Evolutionary conservation across 2,113 vertebrate genomes (phyloP), one percentile per base, ranked within the genome.

Genomic region (Pseudorasbora parva): DNA sequence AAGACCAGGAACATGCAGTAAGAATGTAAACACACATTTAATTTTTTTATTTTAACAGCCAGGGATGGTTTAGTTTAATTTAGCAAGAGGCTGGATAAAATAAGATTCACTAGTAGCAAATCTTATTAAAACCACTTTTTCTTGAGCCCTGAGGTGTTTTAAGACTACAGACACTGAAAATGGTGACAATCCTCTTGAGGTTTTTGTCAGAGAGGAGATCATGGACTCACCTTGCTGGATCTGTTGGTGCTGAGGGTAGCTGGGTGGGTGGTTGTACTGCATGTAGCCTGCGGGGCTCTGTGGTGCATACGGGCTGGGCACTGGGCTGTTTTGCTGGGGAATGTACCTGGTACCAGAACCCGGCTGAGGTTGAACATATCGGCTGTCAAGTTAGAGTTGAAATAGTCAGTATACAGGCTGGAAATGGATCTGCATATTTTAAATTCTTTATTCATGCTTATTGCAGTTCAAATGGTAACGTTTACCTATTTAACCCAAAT

Each of bases 261-360:
- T 97, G 88, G 96, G 96, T 89, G 97, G 95, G 87, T 97, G 95
- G 88, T 95, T 95, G 93, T 98, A 99, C 92, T 96, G 96, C 94
- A 98, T 96, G 92, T 97, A 98, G 93, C 96, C 96, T 88, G 96
- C 94, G 89, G 98, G 98, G 8, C 98, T 99, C 93, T 97, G 97
- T 88, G 98, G 97, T 88, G 97, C 97, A 87, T 99, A 99, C 54
- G 97, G 97, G 92, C 97, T 99, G 89, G 98, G 97, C 90, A 98
- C 97, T 86, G 98, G 98, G 89, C 97, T 99, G 91, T 95, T 98
- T 93, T 98, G 98, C 91, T 96, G 97, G 90, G 96, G 94, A 91
- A 97, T 93, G 89, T 97, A 99, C 92, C 96, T 95, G 88, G 94
- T 94, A 86, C 95, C 95, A 90, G 97, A 96, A 88, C 95, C 97